Evolutionary conservation across 1,140 invertebrate genomes (phyloP).

Genomic region (Drosophila erecta): DNA sequence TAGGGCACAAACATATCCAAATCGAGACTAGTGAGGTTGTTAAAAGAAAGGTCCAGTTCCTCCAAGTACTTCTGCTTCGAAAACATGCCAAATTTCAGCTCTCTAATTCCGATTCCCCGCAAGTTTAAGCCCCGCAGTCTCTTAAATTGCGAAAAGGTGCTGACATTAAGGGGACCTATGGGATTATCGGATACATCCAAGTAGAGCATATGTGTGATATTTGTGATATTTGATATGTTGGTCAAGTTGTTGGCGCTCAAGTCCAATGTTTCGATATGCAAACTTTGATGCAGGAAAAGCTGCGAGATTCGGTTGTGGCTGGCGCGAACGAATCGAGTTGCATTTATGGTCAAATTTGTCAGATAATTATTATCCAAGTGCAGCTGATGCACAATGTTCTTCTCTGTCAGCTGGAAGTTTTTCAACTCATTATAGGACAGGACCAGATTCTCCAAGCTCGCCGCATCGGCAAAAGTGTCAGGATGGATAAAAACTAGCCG

Average conservation of each 20-base stretch:
- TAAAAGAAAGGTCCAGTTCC: constrained; percentile 75
- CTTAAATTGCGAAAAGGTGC: constrained; percentile 74
- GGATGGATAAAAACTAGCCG: constrained; percentile 63
- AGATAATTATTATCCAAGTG: constrained; percentile 73
- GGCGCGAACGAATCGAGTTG: constrained; percentile 68
- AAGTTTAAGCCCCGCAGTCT: constrained; percentile 61
- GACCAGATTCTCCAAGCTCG: constrained; percentile 67
- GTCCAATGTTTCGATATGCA: constrained; percentile 66
- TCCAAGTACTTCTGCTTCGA: constrained; percentile 74
- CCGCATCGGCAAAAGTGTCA: constrained; percentile 69
- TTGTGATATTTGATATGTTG: constrained; percentile 70
- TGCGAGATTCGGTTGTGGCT: constrained; percentile 70
- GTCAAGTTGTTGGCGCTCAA: constrained; percentile 61
- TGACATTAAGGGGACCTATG: constrained; percentile 69
- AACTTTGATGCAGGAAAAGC: constrained; percentile 54
- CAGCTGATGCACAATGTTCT: constrained; percentile 70
- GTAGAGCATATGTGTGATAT: constrained; percentile 56
- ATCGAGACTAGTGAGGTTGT: constrained; percentile 77
- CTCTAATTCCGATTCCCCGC: constrained; percentile 53
- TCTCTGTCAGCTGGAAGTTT: constrained; percentile 64
- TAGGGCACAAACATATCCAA: constrained; percentile 82
- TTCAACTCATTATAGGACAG: constrained; percentile 59
- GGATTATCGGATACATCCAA: constrained; percentile 76
- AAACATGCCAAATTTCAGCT: constrained; percentile 79
- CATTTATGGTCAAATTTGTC: constrained; percentile 70